Evolutionary conservation across 1,140 invertebrate species (phyloP).

Genomic region (Drosophila pectinifera): DNA sequence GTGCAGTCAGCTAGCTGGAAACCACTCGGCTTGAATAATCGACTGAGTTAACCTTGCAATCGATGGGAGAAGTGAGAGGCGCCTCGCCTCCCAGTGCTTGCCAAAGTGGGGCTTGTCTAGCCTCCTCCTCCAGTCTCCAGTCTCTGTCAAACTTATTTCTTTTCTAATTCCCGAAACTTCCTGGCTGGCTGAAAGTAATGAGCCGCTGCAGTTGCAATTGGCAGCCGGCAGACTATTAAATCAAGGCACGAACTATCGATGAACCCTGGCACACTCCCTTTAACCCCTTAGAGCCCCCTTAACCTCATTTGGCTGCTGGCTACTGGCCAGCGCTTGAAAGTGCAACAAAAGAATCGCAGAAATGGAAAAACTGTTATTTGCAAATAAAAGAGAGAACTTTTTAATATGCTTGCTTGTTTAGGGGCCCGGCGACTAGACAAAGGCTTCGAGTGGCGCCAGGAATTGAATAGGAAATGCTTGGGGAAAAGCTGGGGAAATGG

Average conservation of each 20-base stretch:
- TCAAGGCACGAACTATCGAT: constrained; percentile 81
- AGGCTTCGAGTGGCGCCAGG: constrained; percentile 62
- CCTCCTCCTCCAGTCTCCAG: constrained; percentile 5
- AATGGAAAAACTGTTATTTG: constrained; percentile 52
- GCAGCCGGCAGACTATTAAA: constrained; percentile 75
- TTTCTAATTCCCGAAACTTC: constrained; percentile 20
- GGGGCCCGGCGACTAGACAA: constrained; percentile 62
- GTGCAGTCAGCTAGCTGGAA: constrained; percentile 46
- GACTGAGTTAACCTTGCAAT: constrained; percentile 45
- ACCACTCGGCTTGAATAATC: constrained; percentile 53
- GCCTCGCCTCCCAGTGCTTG: background rate
- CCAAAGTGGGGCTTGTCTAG: constrained; percentile 2
- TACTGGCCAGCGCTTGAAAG: constrained; percentile 36
- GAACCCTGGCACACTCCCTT: constrained; percentile 39
- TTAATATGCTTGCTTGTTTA: constrained; percentile 64
- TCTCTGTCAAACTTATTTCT: constrained; percentile 25
- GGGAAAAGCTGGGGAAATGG: constrained; percentile 1
- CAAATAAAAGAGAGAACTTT: constrained; percentile 69
- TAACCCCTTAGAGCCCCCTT: constrained; percentile 20
- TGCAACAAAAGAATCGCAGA: constrained; percentile 49
- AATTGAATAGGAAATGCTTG: constrained; percentile 43
- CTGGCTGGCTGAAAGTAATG: constrained; percentile 5
- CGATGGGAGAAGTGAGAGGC: constrained; percentile 36
- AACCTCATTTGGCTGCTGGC: constrained; percentile 52
- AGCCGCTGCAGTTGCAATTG: constrained; percentile 73